A percentile compares a stretch with the other conserved stretches of the same genome.
These are phyloP conservation scores for Ophion ventricosus DNA, from an alignment of 2,888 invertebrate species.

Conservation along the genomic window DNA sequence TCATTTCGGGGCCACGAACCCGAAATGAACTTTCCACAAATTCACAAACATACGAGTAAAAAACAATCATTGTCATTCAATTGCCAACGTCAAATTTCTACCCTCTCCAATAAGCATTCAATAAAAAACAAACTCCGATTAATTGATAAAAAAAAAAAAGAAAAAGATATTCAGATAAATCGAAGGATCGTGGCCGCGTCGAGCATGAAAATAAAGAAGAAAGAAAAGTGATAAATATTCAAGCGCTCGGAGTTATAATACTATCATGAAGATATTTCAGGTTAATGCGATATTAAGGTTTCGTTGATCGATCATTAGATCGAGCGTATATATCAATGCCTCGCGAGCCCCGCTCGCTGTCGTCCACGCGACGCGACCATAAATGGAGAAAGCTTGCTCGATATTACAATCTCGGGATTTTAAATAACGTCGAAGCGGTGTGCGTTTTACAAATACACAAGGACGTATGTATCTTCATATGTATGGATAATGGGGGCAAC, in stretches of 20 bases:
- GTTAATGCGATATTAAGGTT: conserved; percentile 53
- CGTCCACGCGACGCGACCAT: conserved; percentile 63
- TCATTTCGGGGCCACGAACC: too few relatives aligned
- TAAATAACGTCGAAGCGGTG: conserved; percentile 47
- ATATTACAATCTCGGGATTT: conserved; percentile 62
- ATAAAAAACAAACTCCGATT: neutral
- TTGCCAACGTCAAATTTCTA: too few relatives aligned
- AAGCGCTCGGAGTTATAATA: conserved; percentile 6
- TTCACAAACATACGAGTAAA: too few relatives aligned
- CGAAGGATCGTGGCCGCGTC: neutral
- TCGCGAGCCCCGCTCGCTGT: conserved; percentile 40
- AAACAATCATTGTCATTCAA: too few relatives aligned
- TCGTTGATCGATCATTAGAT: conserved; percentile 63
- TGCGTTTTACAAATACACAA: neutral
- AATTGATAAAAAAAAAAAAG: neutral
- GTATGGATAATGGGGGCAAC: neutral
- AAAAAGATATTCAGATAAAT: conserved; percentile 2
- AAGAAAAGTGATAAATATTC: neutral
- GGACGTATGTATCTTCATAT: conserved; percentile 4
- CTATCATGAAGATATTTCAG: conserved; percentile 25
- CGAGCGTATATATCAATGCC: conserved; percentile 39
- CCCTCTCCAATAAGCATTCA: too few relatives aligned
- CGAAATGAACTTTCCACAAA: too few relatives aligned
- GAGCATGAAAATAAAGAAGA: conserved; percentile 1
- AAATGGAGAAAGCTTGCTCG: conserved; percentile 66